phyloP scores from a whole-genome alignment of 2,888 invertebrate species.

The Microchrysa polita region DNA sequence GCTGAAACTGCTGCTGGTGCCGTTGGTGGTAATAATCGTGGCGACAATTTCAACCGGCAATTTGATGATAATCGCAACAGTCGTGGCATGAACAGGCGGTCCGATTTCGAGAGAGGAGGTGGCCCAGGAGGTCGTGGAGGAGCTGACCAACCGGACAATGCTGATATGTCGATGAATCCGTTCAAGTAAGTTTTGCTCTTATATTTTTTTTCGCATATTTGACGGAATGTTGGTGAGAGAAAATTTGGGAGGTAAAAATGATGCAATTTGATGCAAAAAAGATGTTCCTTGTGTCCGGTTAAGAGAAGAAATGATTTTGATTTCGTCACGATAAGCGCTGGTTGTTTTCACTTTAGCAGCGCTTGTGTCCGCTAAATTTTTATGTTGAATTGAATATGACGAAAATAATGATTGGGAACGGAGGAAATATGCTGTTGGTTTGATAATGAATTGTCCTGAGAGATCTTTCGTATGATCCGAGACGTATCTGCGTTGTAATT shows the following conservation, averaged over 20 bases:
- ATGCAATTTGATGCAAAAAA: constrained; percentile 41
- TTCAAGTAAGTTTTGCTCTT: constrained; percentile 37
- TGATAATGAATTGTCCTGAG: constrained; percentile 13
- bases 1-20: not conserved
- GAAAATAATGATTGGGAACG: not conserved
- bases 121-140: not conserved
- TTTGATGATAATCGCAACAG: constrained; percentile 3
- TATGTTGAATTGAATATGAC: not conserved
- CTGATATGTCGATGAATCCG: constrained; percentile 25
- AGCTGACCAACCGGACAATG: not conserved
- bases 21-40: not conserved
- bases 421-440: constrained; percentile 42
- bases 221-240: not conserved
- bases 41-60: not conserved
- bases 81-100: constrained; percentile 18
- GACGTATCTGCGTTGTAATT: too few relatives aligned
- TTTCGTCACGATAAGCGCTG: not conserved
- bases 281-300: constrained; percentile 28
- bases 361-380: too few relatives aligned
- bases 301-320: not conserved
- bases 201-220: not conserved
- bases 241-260: constrained; percentile 29
- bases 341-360: too few relatives aligned
- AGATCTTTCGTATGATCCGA: not conserved
- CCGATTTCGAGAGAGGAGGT: constrained; percentile 5